Evolutionary conservation across 2,888 invertebrate species (phyloP).

Genomic region (Leistus spinibarbis): DNA sequence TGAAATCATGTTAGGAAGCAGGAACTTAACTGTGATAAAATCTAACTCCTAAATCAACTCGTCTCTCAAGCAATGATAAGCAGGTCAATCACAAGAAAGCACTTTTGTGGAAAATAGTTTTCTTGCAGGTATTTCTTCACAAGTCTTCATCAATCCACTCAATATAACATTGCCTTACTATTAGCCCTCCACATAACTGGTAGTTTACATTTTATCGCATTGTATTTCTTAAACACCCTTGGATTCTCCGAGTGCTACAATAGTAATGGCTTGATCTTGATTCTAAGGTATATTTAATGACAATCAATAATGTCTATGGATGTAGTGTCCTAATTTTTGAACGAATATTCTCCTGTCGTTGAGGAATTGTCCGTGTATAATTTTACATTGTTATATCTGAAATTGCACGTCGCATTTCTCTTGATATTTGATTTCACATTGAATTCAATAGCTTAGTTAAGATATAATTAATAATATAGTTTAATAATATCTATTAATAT

Average conservation of each 20-base stretch:
- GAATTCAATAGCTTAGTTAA: too few species aligned
- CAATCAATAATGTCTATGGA: too few species aligned
- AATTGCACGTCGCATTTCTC: too few species aligned
- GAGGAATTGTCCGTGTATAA: too few species aligned
- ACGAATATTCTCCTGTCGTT: too few species aligned
- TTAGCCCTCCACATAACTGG: slow-evolving; percentile 41
- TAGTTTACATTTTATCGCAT: slow-evolving; percentile 28
- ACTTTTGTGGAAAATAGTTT: slow-evolving; percentile 46
- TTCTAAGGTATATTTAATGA: too few species aligned
- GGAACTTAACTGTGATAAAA: slow-evolving; percentile 41
- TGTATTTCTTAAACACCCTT: slow-evolving; percentile 40
- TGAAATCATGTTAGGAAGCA: slow-evolving; percentile 46
- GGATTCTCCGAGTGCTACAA: slow-evolving; percentile 45
- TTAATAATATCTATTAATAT: too few species aligned
- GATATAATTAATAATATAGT: too few species aligned
- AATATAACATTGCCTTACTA: slow-evolving; percentile 25
- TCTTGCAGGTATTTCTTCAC: slow-evolving; percentile 47
- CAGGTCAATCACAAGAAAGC: slow-evolving; percentile 46
- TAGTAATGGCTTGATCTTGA: slow-evolving; percentile 46
- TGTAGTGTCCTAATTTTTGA: too few species aligned
- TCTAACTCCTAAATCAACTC: slow-evolving; percentile 42
- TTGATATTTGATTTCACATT: too few species aligned
- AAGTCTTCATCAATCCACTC: slow-evolving; percentile 43
- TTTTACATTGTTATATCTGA: too few species aligned
- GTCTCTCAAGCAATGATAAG: slow-evolving; percentile 40